Evolutionary conservation across 2,888 invertebrate genomes (phyloP).

Genomic region (Leptinotarsa rubiginosa): DNA sequence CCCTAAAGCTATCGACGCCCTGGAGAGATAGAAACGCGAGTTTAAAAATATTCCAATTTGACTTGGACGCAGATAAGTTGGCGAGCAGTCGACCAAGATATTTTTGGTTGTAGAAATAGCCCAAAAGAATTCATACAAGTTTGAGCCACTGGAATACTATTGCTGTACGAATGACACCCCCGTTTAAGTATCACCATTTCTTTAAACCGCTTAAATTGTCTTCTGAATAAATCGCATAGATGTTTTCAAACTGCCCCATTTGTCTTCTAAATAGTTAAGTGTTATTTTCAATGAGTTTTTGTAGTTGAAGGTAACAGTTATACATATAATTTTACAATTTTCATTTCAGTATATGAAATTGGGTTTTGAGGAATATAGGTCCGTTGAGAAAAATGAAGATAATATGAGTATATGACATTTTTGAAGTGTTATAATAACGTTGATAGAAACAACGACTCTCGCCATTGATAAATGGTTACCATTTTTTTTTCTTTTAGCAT

Average conservation of each 20-base stretch:
- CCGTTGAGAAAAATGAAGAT: no score
- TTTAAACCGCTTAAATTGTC: conserved; percentile 64
- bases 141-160: conserved; percentile 54
- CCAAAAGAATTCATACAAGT: conserved; percentile 40
- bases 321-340: not conserved
- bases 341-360: no score
- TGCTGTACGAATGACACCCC: conserved; percentile 58
- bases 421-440: no score
- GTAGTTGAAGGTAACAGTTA: not conserved
- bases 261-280: conserved; percentile 50
- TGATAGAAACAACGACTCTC: no score
- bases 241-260: conserved; percentile 53
- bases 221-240: conserved; percentile 63
- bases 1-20: conserved; percentile 55
- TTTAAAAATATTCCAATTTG: conserved; percentile 65
- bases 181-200: conserved; percentile 62
- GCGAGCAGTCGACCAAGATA: conserved; percentile 46
- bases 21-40: conserved; percentile 57
- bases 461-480: no score
- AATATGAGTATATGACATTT: no score
- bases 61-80: conserved; percentile 63
- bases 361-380: no score
- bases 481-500: no score
- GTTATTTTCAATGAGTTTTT: not conserved
- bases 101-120: conserved; percentile 35